Evolutionary conservation across 2,797 vertebrate genomes (phyloP).

Genomic region (Microchirus variegatus): DNA sequence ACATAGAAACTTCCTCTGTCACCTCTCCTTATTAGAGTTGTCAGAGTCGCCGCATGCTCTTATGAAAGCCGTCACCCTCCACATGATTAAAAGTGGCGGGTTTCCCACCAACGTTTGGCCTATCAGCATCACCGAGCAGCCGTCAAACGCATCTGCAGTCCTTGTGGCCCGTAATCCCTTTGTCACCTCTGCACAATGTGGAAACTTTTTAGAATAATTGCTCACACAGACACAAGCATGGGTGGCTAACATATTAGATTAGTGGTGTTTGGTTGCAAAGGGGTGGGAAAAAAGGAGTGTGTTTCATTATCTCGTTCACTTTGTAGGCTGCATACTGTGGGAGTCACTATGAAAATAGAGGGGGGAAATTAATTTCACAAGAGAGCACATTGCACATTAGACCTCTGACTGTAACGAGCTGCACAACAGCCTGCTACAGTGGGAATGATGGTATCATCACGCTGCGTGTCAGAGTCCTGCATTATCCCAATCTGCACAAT

Average conservation of each 20-base stretch:
- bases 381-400: slow-evolving; percentile 49
- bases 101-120: slow-evolving; percentile 85
- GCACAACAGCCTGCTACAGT: slow-evolving; percentile 32
- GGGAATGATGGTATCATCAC: slow-evolving; percentile 33
- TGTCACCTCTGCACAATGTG: slow-evolving; percentile 71
- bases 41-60: slow-evolving; percentile 88
- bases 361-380: slow-evolving; percentile 50
- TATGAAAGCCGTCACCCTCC: slow-evolving; percentile 88
- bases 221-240: slow-evolving; percentile 77
- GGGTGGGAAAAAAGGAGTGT: slow-evolving; percentile 17
- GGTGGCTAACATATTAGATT: slow-evolving; percentile 85
- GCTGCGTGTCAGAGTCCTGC: slow-evolving; percentile 12
- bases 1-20: slow-evolving; percentile 90
- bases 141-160: slow-evolving; percentile 72
- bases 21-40: slow-evolving; percentile 89
- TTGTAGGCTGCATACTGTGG: slow-evolving; percentile 60
- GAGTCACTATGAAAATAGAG: slow-evolving; percentile 64
- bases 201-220: slow-evolving; percentile 87
- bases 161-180: slow-evolving; percentile 78
- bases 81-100: slow-evolving; percentile 85
- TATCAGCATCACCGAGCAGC: slow-evolving; percentile 82
- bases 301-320: slow-evolving; percentile 71
- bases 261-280: slow-evolving; percentile 70
- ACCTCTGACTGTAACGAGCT: slow-evolving; percentile 51
- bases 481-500: slow-evolving; percentile 11